Base-by-base conservation (phyloP, 92 coral and sea anemone species). In the Zoanthus gigantus region DNA sequence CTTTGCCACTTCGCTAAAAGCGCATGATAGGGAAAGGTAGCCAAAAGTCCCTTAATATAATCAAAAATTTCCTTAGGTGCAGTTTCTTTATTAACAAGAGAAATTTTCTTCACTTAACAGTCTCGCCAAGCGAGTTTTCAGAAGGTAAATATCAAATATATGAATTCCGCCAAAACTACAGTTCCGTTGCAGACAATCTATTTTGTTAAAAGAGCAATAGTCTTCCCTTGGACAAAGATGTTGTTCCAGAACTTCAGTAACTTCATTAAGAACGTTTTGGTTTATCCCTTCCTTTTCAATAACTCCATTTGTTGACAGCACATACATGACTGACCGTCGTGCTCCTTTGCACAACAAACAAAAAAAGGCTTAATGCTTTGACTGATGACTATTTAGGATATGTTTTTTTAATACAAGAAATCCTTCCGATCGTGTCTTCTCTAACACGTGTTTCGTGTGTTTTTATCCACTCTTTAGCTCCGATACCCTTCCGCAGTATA, bases 1-100 rank as follows among this genome's bases (percentile, higher is more conserved):
- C 90, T 15, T 9, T 77, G 23, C 85, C 85, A 87, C 77, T 78
- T 87, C 48, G 71, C 78, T 63, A 86, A 82, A 86, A 77, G 63
- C 10, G 84, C 60, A 16, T 31, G 69, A 48, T 57, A 78, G 14
- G 78, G 78, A 74, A 74, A 74, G 14, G 9, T 45, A 16, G 53
- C 30, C 54, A 74, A 44, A 52, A 32, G 72, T 7, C 34, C 69
- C 58, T 18, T 31, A 48, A 78, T 54, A 28, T 78, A 78, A 30
- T 78, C 30, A 30, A 78, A 78, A 32, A 57, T 71, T 78, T 78
- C 83, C 23, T 52, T 28, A 12, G 83, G 68, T 5, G 83, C 32
- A 48, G 83, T 44, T 86, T 72, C 66, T 29, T 71, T 83, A 69
- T 7, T 72, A 46, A 86, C 69, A 44, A 86, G 84, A 28, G 84